Evolutionary conservation across 2,888 invertebrate species (phyloP).

Genomic region (Loripinus fragilis): DNA sequence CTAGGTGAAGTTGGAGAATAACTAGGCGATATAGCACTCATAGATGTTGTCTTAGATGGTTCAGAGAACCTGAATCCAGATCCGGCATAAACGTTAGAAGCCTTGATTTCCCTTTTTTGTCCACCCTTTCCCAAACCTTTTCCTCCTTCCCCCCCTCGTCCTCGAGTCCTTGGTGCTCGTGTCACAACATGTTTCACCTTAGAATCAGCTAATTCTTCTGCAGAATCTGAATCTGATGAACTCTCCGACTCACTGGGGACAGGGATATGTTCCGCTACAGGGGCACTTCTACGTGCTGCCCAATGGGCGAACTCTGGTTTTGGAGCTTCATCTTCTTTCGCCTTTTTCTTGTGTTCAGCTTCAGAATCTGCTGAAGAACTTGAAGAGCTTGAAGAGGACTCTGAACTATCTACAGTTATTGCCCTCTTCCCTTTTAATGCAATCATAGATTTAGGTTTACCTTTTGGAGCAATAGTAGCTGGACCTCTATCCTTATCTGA

Average conservation of each 20-base stretch:
- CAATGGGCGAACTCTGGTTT: neutral
- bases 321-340: neutral
- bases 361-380: neutral
- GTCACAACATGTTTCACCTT: neutral
- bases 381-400: neutral
- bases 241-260: neutral
- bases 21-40: neutral
- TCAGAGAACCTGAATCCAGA: neutral
- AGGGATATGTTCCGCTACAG: neutral
- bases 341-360: neutral
- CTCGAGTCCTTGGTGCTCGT: neutral
- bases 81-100: neutral
- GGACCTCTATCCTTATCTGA: neutral
- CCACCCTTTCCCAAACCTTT: neutral
- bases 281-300: slow-evolving; percentile 10
- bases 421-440: neutral
- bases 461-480: neutral
- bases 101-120: neutral
- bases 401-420: neutral
- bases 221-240: neutral
- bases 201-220: too few relatives aligned
- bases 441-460: neutral
- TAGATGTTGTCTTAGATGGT: neutral
- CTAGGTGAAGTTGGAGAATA: slow-evolving; percentile 28
- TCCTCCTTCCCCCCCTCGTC: neutral